A percentile compares a stretch with the other conserved stretches of the same genome.
phyloP scores from a whole-genome alignment of 2,888 invertebrate species.

The Noctuana brunneofusca region DNA sequence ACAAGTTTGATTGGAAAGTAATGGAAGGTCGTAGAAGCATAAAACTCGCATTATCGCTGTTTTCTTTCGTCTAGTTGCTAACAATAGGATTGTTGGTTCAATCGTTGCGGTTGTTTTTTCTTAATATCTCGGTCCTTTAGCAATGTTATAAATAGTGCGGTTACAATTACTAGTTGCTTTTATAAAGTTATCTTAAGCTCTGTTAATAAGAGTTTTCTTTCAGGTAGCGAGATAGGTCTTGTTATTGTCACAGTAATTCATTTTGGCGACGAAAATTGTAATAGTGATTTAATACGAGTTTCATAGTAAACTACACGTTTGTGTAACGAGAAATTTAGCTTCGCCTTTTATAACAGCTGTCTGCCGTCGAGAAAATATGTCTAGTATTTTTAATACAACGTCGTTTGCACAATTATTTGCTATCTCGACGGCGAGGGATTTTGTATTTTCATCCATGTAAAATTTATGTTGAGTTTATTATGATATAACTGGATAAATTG shows the following conservation, averaged over 20 bases:
- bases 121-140: conserved; percentile 10
- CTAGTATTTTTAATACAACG: conserved; percentile 34
- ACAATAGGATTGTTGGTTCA: conserved; percentile 47
- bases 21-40: conserved; percentile 52
- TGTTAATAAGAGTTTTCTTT: neutral
- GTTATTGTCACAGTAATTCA: neutral
- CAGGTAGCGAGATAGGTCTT: neutral
- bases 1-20: conserved; percentile 69
- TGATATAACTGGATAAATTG: conserved; percentile 26
- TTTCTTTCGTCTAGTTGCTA: conserved; percentile 44
- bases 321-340: conserved; percentile 28
- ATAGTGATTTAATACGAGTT: neutral
- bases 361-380: conserved; percentile 32
- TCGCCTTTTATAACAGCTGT: conserved; percentile 30
- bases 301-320: conserved; percentile 7
- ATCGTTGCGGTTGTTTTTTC: conserved; percentile 28
- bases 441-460: conserved; percentile 31
- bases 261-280: neutral
- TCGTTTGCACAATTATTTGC: conserved; percentile 34
- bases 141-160: conserved; percentile 1
- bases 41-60: conserved; percentile 55
- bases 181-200: neutral
- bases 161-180: conserved; percentile 5
- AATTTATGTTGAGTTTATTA: conserved; percentile 32
- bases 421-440: conserved; percentile 28